A percentile compares a stretch with the other conserved stretches of the same genome.
Evolutionary conservation across 2,797 vertebrate species (phyloP).

Genomic region (Margarornis squamiger): DNA sequence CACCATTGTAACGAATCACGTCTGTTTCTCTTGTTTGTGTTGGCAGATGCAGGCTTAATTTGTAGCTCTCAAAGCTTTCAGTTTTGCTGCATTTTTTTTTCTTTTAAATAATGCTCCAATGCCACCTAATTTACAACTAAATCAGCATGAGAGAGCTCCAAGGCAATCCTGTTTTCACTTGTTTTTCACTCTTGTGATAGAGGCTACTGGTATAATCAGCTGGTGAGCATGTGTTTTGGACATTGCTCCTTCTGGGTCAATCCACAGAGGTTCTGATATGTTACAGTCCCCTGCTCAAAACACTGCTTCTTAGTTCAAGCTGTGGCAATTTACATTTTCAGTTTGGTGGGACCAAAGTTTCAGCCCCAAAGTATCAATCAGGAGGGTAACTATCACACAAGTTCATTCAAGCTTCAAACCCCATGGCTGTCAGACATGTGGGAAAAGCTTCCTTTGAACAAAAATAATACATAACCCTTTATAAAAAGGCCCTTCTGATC

Average conservation of each 20-base stretch:
- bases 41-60: neutral
- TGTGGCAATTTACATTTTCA: neutral
- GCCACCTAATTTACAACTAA: conserved; percentile 18
- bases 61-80: neutral
- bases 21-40: neutral
- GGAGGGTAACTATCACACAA: neutral
- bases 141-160: neutral
- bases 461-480: conserved; percentile 19
- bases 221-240: neutral
- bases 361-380: neutral
- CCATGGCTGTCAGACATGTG: neutral
- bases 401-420: conserved; percentile 22
- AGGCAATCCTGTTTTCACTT: neutral
- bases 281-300: conserved; percentile 2
- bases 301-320: neutral
- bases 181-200: neutral
- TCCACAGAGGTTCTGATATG: neutral
- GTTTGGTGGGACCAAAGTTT: neutral
- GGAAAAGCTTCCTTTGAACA: conserved; percentile 37
- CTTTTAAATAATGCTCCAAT: conserved; percentile 29
- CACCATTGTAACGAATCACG: accelerated
- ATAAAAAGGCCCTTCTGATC: conserved; percentile 17
- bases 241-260: neutral
- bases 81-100: neutral
- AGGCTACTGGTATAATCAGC: neutral